Conservation (phyloP, 92 coral and sea anemone genomes). For the Montipora capitata region DNA sequence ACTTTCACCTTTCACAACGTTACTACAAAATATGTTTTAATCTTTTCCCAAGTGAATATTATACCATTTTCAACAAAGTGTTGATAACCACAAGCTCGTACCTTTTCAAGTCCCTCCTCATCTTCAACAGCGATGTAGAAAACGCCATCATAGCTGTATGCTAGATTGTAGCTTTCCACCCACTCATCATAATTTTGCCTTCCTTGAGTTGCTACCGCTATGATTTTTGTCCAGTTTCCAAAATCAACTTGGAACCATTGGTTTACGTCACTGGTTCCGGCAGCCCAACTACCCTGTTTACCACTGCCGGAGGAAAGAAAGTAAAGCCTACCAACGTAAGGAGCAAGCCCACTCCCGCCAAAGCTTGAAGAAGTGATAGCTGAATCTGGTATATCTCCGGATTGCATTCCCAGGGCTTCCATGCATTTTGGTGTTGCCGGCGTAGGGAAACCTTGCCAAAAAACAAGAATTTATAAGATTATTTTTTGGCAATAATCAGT, state of each 20-base stretch:
- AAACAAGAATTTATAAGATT: no score
- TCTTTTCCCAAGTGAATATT: no score
- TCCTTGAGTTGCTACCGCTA: constrained; percentile 27
- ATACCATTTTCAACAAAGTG: no score
- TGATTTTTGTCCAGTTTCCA: constrained; percentile 20
- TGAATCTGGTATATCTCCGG: constrained; percentile 22
- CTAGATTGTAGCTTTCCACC: background rate
- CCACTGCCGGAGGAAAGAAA: constrained; percentile 32
- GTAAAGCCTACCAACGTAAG: constrained; percentile 25
- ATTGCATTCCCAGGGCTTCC: constrained; percentile 36
- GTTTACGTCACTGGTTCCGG: background rate
- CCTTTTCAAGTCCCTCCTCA: background rate
- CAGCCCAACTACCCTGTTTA: constrained; percentile 27
- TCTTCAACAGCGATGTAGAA: background rate
- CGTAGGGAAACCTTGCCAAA: background rate
- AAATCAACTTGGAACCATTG: background rate
- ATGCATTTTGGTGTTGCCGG: constrained; percentile 23
- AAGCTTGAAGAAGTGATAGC: constrained; percentile 19
- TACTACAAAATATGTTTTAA: no score
- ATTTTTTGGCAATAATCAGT: no score
- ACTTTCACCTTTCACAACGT: no score
- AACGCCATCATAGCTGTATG: background rate
- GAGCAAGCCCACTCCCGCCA: background rate
- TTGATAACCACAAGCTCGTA: background rate
- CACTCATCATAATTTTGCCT: constrained; percentile 20